Conservation (phyloP, 2,797 vertebrate genomes). For the Aselliscus stoliczkanus region DNA sequence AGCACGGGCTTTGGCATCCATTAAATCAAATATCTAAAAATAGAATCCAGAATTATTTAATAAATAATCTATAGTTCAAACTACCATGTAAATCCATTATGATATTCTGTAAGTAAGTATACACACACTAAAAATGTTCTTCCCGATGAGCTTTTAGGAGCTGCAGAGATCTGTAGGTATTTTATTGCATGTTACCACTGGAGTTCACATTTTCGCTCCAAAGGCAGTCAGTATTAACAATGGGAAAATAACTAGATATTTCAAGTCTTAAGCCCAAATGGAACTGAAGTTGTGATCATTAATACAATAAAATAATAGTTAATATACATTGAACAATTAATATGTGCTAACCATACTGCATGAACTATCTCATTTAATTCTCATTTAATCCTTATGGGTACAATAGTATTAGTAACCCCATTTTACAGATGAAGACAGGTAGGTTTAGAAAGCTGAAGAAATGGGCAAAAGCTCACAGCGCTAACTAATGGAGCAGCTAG, state of each 20-base stretch:
- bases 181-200: neutral
- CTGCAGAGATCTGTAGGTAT: neutral
- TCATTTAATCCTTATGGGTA: neutral
- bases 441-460: neutral
- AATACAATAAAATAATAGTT: neutral
- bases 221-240: neutral
- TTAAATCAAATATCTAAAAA: constrained; percentile 99
- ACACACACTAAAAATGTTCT: neutral
- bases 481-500: neutral
- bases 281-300: neutral
- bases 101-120: neutral
- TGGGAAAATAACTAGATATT: neutral
- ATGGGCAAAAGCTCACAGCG: neutral
- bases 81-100: neutral
- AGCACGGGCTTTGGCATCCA: constrained; percentile 99
- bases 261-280: neutral
- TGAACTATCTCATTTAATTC: neutral
- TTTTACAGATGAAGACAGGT: neutral
- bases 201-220: neutral
- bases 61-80: neutral
- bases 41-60: constrained; percentile 82
- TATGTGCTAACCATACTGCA: neutral
- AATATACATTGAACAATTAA: neutral
- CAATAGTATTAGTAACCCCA: neutral
- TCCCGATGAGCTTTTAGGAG: neutral